Base-by-base conservation (phyloP, 2,888 invertebrate genomes). In the Erynnis tages region DNA sequence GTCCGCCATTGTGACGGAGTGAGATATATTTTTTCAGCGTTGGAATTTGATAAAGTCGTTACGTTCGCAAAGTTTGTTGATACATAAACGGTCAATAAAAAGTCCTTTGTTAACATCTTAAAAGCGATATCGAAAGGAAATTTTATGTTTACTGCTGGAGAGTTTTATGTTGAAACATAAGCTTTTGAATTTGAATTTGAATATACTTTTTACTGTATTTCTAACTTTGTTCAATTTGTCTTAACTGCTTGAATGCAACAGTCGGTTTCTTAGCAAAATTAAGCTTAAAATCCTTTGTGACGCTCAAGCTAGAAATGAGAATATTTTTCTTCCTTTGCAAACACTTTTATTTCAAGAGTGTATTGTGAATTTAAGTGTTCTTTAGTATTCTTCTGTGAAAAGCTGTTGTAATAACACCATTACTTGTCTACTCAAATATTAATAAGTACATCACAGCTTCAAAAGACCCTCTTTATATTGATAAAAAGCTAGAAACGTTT, bases 271-370 rank as follows among this genome's bases (percentile, higher is more conserved):
- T 21, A 32, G 23, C 23, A 21, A 32, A 44, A 44, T 32, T 21
- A 32, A 43, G 30, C 13, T 32, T 32, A 21, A 32, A 45, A 23
- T 45, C 45, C 23, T 45, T 45, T 45, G 48, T 48, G 40, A 25
- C 40, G 30, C 30, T 48, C 14, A 48, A 48, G 14, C 30, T 25
- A 30, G 34, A 7, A 38, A 14, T 47, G 23, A 30, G 17, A 48
- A 44, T 32, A 13, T 13, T 38, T 32, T 30, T 40, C 10, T 30
- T 32, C 5, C 30, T n/a, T 5, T 14, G n/a, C 8, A 19, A 14
- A 21, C 14, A 21, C 8, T 29, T 11, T 47, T 8, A 40, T 27
- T 21, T 16, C 23, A 32, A 38, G n/a, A 25, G 48, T 32, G 32
- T 32, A 30, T 41, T 32, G 13, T 49, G 17, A 4, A 49, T 41